Percentiles rank a stretch among this genome's conserved stretches.
These are phyloP conservation scores for Himalopsyche kuldschensis DNA, from an alignment of 2,888 invertebrate species.

Conservation along the genomic window DNA sequence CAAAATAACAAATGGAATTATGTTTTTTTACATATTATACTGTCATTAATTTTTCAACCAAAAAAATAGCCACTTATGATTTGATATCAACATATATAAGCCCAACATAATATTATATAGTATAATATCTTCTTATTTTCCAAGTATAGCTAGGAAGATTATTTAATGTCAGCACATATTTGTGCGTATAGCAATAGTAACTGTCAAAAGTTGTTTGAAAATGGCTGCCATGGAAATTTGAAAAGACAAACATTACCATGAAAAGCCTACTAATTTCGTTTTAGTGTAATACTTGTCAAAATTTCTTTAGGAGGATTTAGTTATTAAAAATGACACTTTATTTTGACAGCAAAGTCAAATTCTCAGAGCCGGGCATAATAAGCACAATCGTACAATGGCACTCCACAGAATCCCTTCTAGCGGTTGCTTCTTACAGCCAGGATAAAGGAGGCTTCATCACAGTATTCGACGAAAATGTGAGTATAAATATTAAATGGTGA, in stretches of 20 bases:
- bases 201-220: conserved; percentile 24
- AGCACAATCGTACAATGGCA: conserved; percentile 86
- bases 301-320: neutral
- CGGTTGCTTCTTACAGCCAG: conserved; percentile 84
- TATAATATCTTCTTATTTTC: no score
- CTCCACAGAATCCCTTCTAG: conserved; percentile 74
- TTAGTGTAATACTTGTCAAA: neutral
- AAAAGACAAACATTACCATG: neutral
- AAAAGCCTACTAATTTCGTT: neutral
- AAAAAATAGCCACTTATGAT: no score
- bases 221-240: conserved; percentile 11
- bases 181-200: neutral
- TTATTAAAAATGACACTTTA: conserved; percentile 70
- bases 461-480: conserved; percentile 84
- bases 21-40: no score
- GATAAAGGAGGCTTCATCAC: conserved; percentile 87
- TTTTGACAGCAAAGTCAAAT: conserved; percentile 81
- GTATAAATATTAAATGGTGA: conserved; percentile 38
- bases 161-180: neutral
- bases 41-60: no score
- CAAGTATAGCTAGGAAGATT: no score
- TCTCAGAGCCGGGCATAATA: conserved; percentile 73
- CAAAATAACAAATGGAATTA: no score
- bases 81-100: no score
- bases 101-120: no score